phyloP scores from a whole-genome alignment of 2,888 invertebrate species.

The Carcina quercana region DNA sequence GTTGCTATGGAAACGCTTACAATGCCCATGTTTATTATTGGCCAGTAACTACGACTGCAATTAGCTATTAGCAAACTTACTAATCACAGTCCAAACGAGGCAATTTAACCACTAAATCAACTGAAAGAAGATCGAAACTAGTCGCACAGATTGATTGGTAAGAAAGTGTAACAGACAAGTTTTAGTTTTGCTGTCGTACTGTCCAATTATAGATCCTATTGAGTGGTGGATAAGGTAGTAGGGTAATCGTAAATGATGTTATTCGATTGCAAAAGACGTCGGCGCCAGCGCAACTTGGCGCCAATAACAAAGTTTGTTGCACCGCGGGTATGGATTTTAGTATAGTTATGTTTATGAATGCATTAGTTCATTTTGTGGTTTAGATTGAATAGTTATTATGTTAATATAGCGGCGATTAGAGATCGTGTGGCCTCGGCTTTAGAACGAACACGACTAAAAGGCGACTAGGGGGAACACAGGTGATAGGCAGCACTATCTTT shows the following conservation, averaged over 20 bases:
- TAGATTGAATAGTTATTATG: too few relatives aligned
- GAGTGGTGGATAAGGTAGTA: neutral
- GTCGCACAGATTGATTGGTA: slow-evolving; percentile 14
- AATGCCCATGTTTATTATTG: slow-evolving; percentile 38
- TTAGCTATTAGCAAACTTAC: slow-evolving; percentile 22
- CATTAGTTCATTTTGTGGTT: too few relatives aligned
- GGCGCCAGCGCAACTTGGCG: slow-evolving; percentile 3
- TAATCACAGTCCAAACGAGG: slow-evolving; percentile 2
- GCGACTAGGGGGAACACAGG: too few relatives aligned
- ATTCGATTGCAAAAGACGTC: neutral
- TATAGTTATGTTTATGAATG: too few relatives aligned
- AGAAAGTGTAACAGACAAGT: slow-evolving; percentile 13
- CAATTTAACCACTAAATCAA: slow-evolving; percentile 13
- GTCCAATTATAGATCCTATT: neutral
- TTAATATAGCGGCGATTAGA: too few relatives aligned
- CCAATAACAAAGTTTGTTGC: slow-evolving; percentile 13
- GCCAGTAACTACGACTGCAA: slow-evolving; percentile 37
- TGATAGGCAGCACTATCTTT: too few relatives aligned
- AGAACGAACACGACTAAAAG: too few relatives aligned
- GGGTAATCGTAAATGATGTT: neutral
- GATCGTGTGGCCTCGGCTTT: too few relatives aligned
- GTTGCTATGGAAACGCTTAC: slow-evolving; percentile 37
- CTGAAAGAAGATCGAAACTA: slow-evolving; percentile 6
- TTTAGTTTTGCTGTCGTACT: neutral
- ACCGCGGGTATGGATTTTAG: too few relatives aligned